Conservation (phyloP, 1,140 invertebrate species). For the Drosophila pectinifera region DNA sequence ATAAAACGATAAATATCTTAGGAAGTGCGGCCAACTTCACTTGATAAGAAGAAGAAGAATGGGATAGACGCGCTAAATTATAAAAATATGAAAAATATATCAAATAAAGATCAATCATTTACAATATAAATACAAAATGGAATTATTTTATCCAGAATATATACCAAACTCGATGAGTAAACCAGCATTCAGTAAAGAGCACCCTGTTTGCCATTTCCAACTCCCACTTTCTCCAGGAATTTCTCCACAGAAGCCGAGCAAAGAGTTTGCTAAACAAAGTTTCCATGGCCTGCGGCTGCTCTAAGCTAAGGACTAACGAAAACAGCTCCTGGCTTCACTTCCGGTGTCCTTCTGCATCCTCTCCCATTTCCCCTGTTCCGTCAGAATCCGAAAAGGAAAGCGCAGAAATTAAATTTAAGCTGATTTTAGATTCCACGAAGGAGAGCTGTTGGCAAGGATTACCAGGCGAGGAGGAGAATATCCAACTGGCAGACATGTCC, state of each 20-base stretch:
- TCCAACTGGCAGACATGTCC: slow-evolving; percentile 44
- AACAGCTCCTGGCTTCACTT: slow-evolving; percentile 24
- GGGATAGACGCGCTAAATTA: no score
- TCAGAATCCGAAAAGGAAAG: slow-evolving; percentile 41
- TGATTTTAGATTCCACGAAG: slow-evolving; percentile 60
- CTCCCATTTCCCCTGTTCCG: neutral
- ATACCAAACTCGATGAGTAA: no score
- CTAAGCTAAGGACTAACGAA: slow-evolving; percentile 21
- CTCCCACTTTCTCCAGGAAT: neutral
- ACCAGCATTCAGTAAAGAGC: neutral
- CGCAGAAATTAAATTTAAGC: slow-evolving; percentile 75
- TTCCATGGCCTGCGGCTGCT: slow-evolving; percentile 39
- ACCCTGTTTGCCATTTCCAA: neutral
- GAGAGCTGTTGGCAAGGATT: slow-evolving; percentile 15
- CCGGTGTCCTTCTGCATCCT: slow-evolving; percentile 5
- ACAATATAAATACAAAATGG: no score
- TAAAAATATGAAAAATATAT: no score
- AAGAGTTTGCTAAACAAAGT: slow-evolving; percentile 46
- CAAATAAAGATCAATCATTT: no score
- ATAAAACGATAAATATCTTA: no score
- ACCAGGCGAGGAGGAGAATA: slow-evolving; percentile 3
- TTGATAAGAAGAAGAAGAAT: no score
- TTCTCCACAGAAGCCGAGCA: neutral
- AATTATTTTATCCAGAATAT: no score
- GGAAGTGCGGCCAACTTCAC: no score